Base-by-base conservation (phyloP, 2,888 invertebrate genomes). In the Acrocyrtus sp. region DNA sequence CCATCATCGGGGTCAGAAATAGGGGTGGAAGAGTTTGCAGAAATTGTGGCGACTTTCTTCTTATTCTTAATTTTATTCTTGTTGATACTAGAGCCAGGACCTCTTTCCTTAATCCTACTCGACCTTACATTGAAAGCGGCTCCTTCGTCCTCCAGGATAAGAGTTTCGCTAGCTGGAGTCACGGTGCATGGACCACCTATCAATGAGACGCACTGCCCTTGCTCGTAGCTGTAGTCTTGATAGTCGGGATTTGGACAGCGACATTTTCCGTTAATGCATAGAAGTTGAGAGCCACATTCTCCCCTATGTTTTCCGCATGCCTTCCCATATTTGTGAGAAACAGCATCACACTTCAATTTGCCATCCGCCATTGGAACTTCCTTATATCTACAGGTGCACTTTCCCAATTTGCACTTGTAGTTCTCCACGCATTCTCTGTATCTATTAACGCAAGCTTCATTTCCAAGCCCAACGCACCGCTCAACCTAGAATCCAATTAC, bases 241-340 rank as follows among this genome's bases (percentile, higher is more conserved):
- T 77, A 77, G 48, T 77, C 77, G 3, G 77, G 75, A 70, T 77
- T 77, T 1, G 66, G 69, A 56, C 77, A 77, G 6, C 73, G 66
- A 53, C 77, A 77, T 50, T 75, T 75, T 12, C 75, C 75, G 53
- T 77, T 70, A 24, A 75, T 57, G 39, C 77, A 77, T 19, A 24
- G n/a, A 19, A 77, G 26, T 5, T 77, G 75, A 22, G 58, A 43
- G 4, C 77, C 77, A 61, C 77, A 77, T 24, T 17, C 19, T 1
- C 72, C 75, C 24, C 73, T 45, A 10, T 45, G 48, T 22, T 61
- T 50, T n/a, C 75, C 77, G 61, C 77, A 77, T 15, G 47, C 58
- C 51, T 75, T 77, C 0, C 67, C 68, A 27, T 67, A 75, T 41
- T 74, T 75, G 62, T 77, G 77, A 5, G 43, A 19, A 19, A 74